These are phyloP conservation scores for Himalopsyche tibetana DNA, from an alignment of 2,888 invertebrate species.

Conservation along the genomic window DNA sequence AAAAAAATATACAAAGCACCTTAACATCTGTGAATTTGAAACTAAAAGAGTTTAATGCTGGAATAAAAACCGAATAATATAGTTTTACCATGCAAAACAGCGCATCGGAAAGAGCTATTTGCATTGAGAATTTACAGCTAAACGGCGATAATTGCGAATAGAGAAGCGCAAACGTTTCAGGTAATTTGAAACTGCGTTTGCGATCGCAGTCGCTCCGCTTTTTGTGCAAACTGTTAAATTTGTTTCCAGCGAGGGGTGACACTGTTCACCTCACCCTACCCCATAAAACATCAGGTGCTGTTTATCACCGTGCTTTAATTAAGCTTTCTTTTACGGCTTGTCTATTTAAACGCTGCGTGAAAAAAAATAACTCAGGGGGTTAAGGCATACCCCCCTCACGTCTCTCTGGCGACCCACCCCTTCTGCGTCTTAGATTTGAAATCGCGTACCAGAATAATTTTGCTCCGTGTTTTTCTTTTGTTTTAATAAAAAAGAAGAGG, in stretches of 20 bases:
- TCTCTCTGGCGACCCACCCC: conserved; percentile 7
- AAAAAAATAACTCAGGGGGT: conserved; percentile 58
- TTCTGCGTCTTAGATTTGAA: conserved; percentile 36
- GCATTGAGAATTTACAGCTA: conserved; percentile 21
- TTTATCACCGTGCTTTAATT: conserved; percentile 66
- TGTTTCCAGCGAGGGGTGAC: conserved; percentile 29
- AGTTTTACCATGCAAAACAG: not conserved
- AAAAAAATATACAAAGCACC: too few species aligned
- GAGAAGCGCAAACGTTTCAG: conserved; percentile 38
- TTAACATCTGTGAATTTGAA: too few species aligned
- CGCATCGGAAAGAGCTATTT: conserved; percentile 11
- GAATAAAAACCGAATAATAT: not conserved
- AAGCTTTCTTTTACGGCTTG: conserved; percentile 65
- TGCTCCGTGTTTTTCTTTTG: conserved; percentile 36
- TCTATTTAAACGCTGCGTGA: conserved; percentile 61
- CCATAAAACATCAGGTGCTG: conserved; percentile 65
- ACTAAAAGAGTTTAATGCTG: too few species aligned
- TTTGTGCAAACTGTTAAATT: conserved; percentile 42
- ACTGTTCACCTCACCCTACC: conserved; percentile 25
- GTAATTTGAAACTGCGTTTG: conserved; percentile 40
- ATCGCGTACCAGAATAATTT: conserved; percentile 40
- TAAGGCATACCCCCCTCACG: conserved; percentile 9
- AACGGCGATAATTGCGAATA: conserved; percentile 23
- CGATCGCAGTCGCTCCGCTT: conserved; percentile 27
- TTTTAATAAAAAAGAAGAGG: conserved; percentile 41